phyloP scores from a whole-genome alignment of 1,140 invertebrate genomes.

The Phymorhynchus buccinoides region DNA sequence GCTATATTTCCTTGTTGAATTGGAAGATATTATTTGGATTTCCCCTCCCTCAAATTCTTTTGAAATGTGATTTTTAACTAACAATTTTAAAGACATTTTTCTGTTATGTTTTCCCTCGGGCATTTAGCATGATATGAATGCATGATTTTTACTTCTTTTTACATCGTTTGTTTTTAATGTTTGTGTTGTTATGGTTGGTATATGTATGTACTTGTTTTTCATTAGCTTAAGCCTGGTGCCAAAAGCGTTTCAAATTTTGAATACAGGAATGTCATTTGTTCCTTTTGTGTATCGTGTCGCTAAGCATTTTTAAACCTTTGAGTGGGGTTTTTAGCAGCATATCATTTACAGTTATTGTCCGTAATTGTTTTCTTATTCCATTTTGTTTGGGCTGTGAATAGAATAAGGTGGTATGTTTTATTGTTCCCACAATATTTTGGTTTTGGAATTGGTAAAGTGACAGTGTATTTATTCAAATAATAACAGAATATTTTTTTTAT shows the following conservation, averaged over 20 bases:
- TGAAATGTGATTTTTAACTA: neutral
- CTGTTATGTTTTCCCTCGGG: neutral
- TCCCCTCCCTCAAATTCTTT: neutral
- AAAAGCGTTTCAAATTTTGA: neutral
- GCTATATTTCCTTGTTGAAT: conserved; percentile 11
- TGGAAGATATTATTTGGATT: neutral
- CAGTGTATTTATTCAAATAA: no score
- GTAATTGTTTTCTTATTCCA: no score
- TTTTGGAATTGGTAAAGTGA: no score
- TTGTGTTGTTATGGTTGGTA: neutral
- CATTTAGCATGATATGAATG: neutral
- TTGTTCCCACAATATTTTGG: no score
- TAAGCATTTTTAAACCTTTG: conserved; percentile 11
- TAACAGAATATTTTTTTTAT: no score
- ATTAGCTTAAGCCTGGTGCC: neutral
- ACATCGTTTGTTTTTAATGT: neutral
- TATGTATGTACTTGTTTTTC: neutral
- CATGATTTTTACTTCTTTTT: neutral
- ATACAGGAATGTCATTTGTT: neutral
- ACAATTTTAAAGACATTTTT: neutral
- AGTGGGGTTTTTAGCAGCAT: neutral
- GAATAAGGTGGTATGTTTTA: no score
- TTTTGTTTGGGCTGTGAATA: no score
- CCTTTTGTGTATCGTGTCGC: neutral
- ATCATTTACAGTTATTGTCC: conserved; percentile 15